Base-by-base conservation (phyloP, 2,797 vertebrate genomes). In the Notolabrus celidotus region DNA sequence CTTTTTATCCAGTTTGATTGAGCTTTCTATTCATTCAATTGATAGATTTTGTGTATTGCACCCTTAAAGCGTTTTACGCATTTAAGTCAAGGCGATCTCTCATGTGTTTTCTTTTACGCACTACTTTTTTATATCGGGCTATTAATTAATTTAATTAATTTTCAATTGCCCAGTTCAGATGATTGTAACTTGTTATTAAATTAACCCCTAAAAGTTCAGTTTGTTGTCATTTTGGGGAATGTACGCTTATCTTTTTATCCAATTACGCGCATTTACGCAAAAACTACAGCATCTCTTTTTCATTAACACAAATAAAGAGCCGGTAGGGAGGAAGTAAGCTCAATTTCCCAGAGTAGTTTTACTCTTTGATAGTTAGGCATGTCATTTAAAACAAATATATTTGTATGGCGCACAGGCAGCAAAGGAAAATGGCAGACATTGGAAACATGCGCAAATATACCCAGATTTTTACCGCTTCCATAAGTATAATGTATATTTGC, bases 251-350 rank as follows among this genome's bases (percentile, higher is more conserved):
- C 5, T 57, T 15, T 25, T 22, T 50, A 9, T 17, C 27, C 25
- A 17, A 42, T 41, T 22, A 19, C 1, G 29, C 4, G 23, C 27
- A 19, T 66, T 69, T 63, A 55, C 63, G 63, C 71, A 51, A 51
- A 41, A n/a, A 23, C 7, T 2, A 31, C 25, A 4, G 3, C 7
- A 47, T 22, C 5, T 12, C 2, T 36, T 36, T 14, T 2, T 33
- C n/a, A 49, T n/a, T 12, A 17, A 42, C 20, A 4, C 4, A 4
- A 46, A 31, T 22, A 34, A 51, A 17, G 10, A 10, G 7, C 4
- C 20, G 9, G 63, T 11, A 19, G 1, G 23, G 23, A 2, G 19
- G 5, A 20, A 33, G 20, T 49, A 9, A 6, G 36, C 29, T 55
- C 1, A 20, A 7, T 22, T 6, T 36, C 12, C n/a, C n/a, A n/a